Evolutionary conservation across 2,113 vertebrate genomes (phyloP).

Genomic region (Cervus canadensis): DNA sequence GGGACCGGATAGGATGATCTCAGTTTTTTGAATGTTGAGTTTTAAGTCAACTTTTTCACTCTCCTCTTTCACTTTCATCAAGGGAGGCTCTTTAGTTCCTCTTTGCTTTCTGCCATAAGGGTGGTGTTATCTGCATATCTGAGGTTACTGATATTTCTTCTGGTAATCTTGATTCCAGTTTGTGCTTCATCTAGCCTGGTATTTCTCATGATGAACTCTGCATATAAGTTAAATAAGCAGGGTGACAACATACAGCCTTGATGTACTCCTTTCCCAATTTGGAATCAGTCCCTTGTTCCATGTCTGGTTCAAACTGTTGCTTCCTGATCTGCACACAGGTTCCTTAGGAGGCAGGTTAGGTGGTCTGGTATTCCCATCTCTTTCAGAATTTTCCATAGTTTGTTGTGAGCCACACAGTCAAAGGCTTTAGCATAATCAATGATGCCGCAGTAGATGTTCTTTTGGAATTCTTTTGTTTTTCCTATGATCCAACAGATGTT

Average conservation of each 20-base stretch:
- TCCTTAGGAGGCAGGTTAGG: not conserved
- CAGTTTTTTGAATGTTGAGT: not conserved
- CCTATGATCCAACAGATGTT: not conserved
- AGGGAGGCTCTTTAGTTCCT: not conserved
- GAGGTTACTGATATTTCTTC: not conserved
- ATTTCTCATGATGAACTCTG: not conserved
- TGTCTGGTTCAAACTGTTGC: not conserved
- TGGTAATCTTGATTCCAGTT: not conserved
- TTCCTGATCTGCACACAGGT: not conserved
- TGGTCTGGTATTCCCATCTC: not conserved
- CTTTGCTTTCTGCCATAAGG: not conserved
- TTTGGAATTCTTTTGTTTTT: not conserved
- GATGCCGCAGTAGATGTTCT: not conserved
- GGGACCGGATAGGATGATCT: not conserved
- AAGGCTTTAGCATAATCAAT: not conserved
- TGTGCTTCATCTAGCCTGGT: not conserved
- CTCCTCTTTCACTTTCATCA: not conserved
- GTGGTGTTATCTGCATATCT: not conserved
- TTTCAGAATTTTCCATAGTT: not conserved
- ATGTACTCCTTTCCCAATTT: not conserved
- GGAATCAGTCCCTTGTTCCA: not conserved
- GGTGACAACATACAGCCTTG: not conserved
- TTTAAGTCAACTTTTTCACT: not conserved
- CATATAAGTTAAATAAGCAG: not conserved
- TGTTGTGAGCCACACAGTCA: not conserved